Base-by-base conservation (phyloP, 2,113 vertebrate genomes). In the Erinaceus europaeus region DNA sequence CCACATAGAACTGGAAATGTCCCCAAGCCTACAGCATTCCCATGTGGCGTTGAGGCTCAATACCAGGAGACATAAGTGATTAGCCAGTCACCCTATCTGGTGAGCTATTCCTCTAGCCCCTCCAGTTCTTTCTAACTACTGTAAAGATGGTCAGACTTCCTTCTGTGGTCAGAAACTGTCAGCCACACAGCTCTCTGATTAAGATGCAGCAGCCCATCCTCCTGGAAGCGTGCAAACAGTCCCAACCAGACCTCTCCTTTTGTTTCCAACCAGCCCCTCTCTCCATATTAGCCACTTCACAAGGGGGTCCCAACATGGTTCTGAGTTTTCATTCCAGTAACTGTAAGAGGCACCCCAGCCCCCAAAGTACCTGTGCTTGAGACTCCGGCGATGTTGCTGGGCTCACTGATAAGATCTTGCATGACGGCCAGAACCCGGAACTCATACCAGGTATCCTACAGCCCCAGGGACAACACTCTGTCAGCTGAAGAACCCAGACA, bases 371-470 rank as follows among this genome's bases (percentile, higher is more conserved):
- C 99, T 97, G 99, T 99, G 86, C 99, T 99, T 89, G 99, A 99
- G 91, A 99, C 98, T 9, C 99, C 99, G 94, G 99, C 99, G 53
- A 99, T 98, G 81, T 99, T 99, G 97, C 99, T 99, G 97, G 98
- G 99, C 95, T 99, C 99, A 6, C 99, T 99, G 97, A 99, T 98
- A 95, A 99, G 98, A 97, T 99, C 98, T 93, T 99, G 99, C 99
- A 99, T 99, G 97, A 99, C 98, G 2, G 99, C 99, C 97, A 99
- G 98, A 93, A 99, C 98, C 50, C 98, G 98, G 95, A 99, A 99
- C 95, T 99, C 99, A 1, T 99, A 99, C 99, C 99, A 99, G 10
- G 99, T 99, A 94, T 99, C 99, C 99, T 99, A 93, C 3, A 96
- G 93, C 21, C 75, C 13, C 85, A 94, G 93, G 83, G 78, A 92